phyloP scores from a whole-genome alignment of 2,888 invertebrate species.

The Cryptocephalus moraei region DNA sequence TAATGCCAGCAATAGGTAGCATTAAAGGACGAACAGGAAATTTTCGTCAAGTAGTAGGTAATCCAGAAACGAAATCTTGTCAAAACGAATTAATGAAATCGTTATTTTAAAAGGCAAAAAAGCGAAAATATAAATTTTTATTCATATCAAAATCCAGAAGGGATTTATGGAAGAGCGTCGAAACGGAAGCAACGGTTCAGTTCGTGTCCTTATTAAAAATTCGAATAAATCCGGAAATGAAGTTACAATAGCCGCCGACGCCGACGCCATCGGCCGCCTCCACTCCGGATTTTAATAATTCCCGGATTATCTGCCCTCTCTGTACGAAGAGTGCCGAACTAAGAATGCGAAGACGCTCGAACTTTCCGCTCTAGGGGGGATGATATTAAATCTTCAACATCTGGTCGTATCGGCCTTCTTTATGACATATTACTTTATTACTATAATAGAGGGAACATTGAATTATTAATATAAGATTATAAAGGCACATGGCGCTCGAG shows the following conservation, averaged over 20 bases:
- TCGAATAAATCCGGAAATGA: constrained; percentile 15
- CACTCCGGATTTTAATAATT: constrained; percentile 12
- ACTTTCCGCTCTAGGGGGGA: constrained; percentile 17
- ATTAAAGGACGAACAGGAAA: too few species aligned
- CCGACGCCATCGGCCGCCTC: background rate
- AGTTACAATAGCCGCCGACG: constrained; percentile 13
- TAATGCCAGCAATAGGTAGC: too few species aligned
- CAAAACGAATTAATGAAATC: too few species aligned
- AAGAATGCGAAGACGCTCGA: constrained; percentile 10
- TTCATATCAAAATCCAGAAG: too few species aligned
- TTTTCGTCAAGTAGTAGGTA: too few species aligned
- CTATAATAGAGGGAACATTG: constrained; percentile 41
- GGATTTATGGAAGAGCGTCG: too few species aligned
- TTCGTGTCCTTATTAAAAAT: constrained; percentile 8
- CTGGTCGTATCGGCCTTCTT: constrained; percentile 36
- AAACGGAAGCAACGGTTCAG: background rate
- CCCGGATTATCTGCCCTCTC: constrained; percentile 2
- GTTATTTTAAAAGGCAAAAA: too few species aligned
- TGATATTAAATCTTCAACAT: constrained; percentile 39
- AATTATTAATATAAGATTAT: constrained; percentile 42
- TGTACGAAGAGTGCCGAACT: constrained; percentile 9
- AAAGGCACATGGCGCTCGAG: constrained; percentile 26
- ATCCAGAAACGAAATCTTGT: too few species aligned
- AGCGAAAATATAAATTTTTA: too few species aligned
- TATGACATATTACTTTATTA: constrained; percentile 42